Evolutionary conservation across 2,797 vertebrate species (phyloP), one percentile per base, ranked within the genome.

Genomic region (Brotogeris chrysoptera): DNA sequence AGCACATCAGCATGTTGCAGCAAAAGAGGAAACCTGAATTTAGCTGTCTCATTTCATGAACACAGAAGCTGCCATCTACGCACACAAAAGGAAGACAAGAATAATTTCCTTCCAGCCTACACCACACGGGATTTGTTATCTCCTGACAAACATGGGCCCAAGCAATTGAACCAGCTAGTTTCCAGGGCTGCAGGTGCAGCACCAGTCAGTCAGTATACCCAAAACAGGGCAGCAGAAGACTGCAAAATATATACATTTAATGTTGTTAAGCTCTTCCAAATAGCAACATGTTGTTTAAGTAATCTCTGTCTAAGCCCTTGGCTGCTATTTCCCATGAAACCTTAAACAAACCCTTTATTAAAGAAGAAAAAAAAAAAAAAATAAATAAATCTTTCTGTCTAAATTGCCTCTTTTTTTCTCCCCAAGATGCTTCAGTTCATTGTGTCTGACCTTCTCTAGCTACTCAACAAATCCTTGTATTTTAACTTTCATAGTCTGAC

Each of bases 361-460:
- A 93, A 80, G n/a, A 80, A 80, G 9, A 81, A 93, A 86, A 86
- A 61, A 64, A 30, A n/a, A n/a, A n/a, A n/a, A n/a, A n/a, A n/a
- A n/a, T n/a, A n/a, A n/a, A n/a, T n/a, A n/a, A n/a, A 32, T 8
- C 1, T 66, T 65, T 66, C 63, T 73, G 17, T 60, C 60, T 64
- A 60, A 74, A 76, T 69, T n/a, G 10, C 7, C 1, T 57, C 39
- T 63, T 30, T n/a, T 43, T 27, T 46, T 14, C 34, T 30, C 9
- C 10, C 4, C 15, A 77, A 46, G 24, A 24, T 28, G 16, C 28
- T 80, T 88, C 61, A 83, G n/a, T 89, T 89, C 30, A 4, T 66
- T 88, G 43, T 83, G 46, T 88, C 87, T 96, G 85, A 94, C 84
- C 59, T 96, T 95, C 86, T 90, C 27, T 32, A 78, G 55, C 65